Conservation (phyloP, 2,113 vertebrate genomes). For the Phodopus roborovskii region DNA sequence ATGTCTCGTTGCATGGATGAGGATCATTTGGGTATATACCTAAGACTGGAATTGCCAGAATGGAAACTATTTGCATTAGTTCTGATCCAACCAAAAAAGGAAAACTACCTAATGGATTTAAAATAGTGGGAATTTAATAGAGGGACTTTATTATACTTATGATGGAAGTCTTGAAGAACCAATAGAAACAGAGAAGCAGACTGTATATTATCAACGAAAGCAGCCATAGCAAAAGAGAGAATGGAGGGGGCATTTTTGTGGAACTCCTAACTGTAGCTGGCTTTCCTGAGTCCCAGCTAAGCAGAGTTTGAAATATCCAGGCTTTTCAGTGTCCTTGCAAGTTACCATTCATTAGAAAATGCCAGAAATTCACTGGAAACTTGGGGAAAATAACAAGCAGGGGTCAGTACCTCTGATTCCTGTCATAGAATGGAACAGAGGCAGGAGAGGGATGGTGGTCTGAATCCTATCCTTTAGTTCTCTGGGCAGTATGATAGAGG, state of each 20-base stretch:
- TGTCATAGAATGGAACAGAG: neutral
- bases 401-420: slow-evolving; percentile 30
- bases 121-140: neutral
- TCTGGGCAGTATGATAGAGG: neutral
- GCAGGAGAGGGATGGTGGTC: neutral
- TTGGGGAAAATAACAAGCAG: slow-evolving; percentile 9
- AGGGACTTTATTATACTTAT: neutral
- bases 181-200: neutral
- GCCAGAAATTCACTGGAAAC: neutral
- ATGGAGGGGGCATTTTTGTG: neutral
- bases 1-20: too few species aligned
- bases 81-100: neutral
- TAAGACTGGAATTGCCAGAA: too few species aligned
- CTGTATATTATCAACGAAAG: neutral
- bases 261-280: neutral
- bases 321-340: neutral
- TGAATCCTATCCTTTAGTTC: neutral
- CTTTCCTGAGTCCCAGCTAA: neutral
- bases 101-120: neutral
- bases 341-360: neutral
- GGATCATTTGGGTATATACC: too few species aligned
- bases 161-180: neutral
- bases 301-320: neutral
- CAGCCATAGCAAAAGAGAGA: neutral
- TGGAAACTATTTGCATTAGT: neutral